These are phyloP conservation scores for Manis crassicaudata DNA, from an alignment of 2,797 vertebrate species.

Conservation along the genomic window DNA sequence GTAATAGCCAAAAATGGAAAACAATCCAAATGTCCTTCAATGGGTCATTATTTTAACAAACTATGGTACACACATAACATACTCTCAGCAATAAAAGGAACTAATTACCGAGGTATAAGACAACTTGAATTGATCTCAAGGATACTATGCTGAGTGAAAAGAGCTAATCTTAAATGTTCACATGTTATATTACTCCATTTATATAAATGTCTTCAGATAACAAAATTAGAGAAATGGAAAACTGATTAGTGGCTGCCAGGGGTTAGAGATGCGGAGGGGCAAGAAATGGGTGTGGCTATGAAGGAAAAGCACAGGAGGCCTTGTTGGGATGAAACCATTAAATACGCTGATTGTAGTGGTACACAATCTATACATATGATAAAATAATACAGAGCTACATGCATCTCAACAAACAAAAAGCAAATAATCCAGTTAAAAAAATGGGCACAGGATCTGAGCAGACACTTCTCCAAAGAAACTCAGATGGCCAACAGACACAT, in stretches of 20 bases:
- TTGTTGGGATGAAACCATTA: not conserved
- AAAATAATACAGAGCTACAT: not conserved
- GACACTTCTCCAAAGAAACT: no score
- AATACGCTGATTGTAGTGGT: not conserved
- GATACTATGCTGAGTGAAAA: not conserved
- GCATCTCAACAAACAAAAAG: no score
- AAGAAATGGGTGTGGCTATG: not conserved
- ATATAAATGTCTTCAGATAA: conserved; percentile 33
- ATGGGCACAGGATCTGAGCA: no score
- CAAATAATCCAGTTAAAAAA: no score
- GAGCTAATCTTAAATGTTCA: not conserved
- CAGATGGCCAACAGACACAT: no score
- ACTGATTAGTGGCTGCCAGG: not conserved
- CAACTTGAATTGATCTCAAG: not conserved
- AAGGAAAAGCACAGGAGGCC: not conserved
- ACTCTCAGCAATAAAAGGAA: not conserved
- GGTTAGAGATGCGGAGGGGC: not conserved
- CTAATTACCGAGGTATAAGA: not conserved
- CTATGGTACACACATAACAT: not conserved
- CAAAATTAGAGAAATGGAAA: not conserved
- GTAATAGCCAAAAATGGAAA: not conserved
- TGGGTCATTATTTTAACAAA: not conserved
- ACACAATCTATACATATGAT: not conserved
- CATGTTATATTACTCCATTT: not conserved
- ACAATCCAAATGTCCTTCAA: not conserved